These are phyloP conservation scores for Trididemnum clinides DNA, from an alignment of 23 tunicate species.

Conservation along the genomic window DNA sequence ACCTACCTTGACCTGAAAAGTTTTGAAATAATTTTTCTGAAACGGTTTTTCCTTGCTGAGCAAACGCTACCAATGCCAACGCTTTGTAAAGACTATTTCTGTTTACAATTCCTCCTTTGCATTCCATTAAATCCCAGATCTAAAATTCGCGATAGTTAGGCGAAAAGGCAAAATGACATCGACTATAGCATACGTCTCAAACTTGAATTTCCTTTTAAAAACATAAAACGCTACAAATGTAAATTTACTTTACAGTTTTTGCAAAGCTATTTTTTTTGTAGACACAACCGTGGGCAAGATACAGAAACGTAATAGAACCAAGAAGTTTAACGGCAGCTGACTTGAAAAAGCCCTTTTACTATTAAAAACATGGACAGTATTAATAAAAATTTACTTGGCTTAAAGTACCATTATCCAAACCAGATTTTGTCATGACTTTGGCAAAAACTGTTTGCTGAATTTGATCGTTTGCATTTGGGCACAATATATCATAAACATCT, in stretches of 20 bases:
- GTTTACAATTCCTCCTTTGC: constrained; percentile 57
- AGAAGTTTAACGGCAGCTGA: too few relatives aligned
- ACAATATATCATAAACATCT: constrained; percentile 79
- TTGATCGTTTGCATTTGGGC: constrained; percentile 61
- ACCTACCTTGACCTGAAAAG: constrained; percentile 82
- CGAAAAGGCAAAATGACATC: too few relatives aligned
- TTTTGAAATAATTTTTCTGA: constrained; percentile 78
- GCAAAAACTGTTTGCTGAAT: constrained; percentile 61
- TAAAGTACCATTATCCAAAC: constrained; percentile 56
- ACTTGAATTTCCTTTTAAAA: too few relatives aligned
- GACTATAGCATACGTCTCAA: too few relatives aligned
- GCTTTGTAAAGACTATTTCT: constrained; percentile 75
- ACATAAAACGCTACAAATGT: too few relatives aligned
- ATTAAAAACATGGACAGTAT: too few relatives aligned
- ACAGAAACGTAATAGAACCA: too few relatives aligned
- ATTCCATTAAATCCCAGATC: constrained; percentile 82
- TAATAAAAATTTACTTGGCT: constrained; percentile 73
- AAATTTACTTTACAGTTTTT: too few relatives aligned
- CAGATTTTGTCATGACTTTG: constrained; percentile 65
- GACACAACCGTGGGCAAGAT: too few relatives aligned
- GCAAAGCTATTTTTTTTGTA: too few relatives aligned
- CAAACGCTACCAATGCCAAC: constrained; percentile 84
- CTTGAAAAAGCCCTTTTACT: too few relatives aligned
- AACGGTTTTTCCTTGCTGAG: constrained; percentile 83
- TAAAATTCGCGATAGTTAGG: constrained; percentile 8